Conservation (phyloP, 2,888 invertebrate genomes). For the Amorpha juglandis region DNA sequence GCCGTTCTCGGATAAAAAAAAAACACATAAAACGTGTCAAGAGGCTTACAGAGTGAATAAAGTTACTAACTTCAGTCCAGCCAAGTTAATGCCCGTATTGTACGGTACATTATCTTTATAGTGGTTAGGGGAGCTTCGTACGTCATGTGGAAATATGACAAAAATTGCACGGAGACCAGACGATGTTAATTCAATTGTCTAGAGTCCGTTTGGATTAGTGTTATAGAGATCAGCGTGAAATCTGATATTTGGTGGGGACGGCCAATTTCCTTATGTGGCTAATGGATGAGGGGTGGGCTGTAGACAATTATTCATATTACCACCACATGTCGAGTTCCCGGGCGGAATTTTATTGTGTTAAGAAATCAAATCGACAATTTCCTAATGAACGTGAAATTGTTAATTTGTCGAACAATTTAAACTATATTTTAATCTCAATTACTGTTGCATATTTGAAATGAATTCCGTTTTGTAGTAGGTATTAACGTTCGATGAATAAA, state of each 20-base stretch:
- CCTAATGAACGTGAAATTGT: background rate
- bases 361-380: background rate
- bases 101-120: constrained; percentile 30
- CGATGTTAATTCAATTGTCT: constrained; percentile 80
- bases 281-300: constrained; percentile 72
- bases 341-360: constrained; percentile 1
- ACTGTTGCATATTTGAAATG: background rate
- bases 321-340: constrained; percentile 41
- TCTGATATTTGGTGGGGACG: constrained; percentile 79
- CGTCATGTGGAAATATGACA: constrained; percentile 71
- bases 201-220: constrained; percentile 76
- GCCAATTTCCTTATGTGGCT: constrained; percentile 72
- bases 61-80: no score
- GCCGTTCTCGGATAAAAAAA: no score
- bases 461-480: no score
- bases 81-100: no score
- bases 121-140: constrained; percentile 48
- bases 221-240: constrained; percentile 80
- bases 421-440: background rate
- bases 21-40: no score
- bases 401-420: background rate
- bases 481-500: no score
- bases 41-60: no score
- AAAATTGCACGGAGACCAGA: constrained; percentile 76
- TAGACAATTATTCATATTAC: constrained; percentile 65